phyloP scores from a whole-genome alignment of 1,140 invertebrate species.

The Drosophila nigromelanica region DNA sequence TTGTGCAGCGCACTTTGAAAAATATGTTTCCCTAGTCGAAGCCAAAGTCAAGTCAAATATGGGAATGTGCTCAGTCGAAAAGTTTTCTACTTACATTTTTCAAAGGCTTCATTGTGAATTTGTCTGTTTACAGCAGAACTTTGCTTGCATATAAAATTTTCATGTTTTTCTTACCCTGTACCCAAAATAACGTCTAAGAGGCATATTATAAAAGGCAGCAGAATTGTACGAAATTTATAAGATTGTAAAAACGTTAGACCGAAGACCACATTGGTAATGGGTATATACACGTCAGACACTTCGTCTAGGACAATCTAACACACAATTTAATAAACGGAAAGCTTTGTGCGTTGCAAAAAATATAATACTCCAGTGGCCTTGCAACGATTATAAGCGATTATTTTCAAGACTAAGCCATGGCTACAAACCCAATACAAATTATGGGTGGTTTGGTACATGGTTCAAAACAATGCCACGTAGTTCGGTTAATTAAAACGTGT shows the following conservation, averaged over 20 bases:
- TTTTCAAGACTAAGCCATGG: not conserved
- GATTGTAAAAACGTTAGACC: too few relatives aligned
- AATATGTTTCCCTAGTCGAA: slow-evolving; percentile 54
- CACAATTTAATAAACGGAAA: slow-evolving; percentile 57
- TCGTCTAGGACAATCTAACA: not conserved
- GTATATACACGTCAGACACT: not conserved
- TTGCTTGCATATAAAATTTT: not conserved
- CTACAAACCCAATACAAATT: not conserved
- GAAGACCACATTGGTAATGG: not conserved
- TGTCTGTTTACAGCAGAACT: slow-evolving; percentile 32
- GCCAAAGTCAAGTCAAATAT: slow-evolving; percentile 64
- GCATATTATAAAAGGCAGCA: not conserved
- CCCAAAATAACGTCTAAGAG: too few relatives aligned
- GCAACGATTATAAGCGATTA: not conserved
- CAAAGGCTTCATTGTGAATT: slow-evolving; percentile 38
- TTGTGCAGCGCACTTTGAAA: slow-evolving; percentile 1
- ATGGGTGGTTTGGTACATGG: not conserved
- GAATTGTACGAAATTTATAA: too few relatives aligned
- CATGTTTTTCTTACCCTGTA: not conserved
- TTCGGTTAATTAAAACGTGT: too few relatives aligned
- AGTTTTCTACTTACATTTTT: slow-evolving; percentile 53
- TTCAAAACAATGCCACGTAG: too few relatives aligned
- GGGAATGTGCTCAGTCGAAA: slow-evolving; percentile 52
- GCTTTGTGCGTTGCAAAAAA: slow-evolving; percentile 15
- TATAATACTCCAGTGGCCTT: not conserved